Evolutionary conservation across 2,113 vertebrate species (phyloP), one percentile per base, ranked within the genome.

Genomic region (Microcebus griseorufus): DNA sequence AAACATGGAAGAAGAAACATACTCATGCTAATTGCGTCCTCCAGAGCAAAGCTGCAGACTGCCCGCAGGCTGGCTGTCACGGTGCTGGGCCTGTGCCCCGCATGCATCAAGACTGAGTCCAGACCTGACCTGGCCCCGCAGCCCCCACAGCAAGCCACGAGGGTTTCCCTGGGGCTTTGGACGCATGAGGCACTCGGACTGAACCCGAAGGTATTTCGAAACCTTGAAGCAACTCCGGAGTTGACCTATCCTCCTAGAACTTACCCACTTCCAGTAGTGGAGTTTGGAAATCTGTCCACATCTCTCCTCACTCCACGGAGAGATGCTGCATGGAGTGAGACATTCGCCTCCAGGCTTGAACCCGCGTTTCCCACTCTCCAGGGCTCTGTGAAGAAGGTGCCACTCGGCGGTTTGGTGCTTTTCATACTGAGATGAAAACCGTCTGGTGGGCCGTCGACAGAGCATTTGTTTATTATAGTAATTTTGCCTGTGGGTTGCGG

Each of bases 401-500:
- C 86, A 39, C 80, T 96, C 78, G 97, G 53, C 89, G 20, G 65
- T 65, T 83, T 88, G 84, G 83, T 37, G 32, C 69, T 94, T 93
- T 96, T 92, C 62, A 96, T 95, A 85, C 37, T n/a, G 62, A 80
- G 70, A 93, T 73, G 80, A 97, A 95, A 97, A n/a, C 75, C 39
- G 25, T 80, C 93, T 84, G 80, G 69, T 95, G 72, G 96, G 87
- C 83, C 64, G 92, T 27, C 84, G 64, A 80, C 69, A 67, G 87
- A 45, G 53, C 81, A 18, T 89, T 58, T 95, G 95, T 96, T 98
- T 97, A 96, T 96, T 97, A 92, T 42, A 97, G 96, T 94, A 51
- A 93, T 93, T 96, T 90, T 73, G 83, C 75, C 95, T 81, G 92
- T 93, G 79, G 90, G 90, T 94, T 81, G 37, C 5, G 2, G 87